A percentile compares a stretch with the other conserved stretches of the same genome.
Evolutionary conservation across 2,113 vertebrate species (phyloP).

Genomic region (Chloroceryle aenea): DNA sequence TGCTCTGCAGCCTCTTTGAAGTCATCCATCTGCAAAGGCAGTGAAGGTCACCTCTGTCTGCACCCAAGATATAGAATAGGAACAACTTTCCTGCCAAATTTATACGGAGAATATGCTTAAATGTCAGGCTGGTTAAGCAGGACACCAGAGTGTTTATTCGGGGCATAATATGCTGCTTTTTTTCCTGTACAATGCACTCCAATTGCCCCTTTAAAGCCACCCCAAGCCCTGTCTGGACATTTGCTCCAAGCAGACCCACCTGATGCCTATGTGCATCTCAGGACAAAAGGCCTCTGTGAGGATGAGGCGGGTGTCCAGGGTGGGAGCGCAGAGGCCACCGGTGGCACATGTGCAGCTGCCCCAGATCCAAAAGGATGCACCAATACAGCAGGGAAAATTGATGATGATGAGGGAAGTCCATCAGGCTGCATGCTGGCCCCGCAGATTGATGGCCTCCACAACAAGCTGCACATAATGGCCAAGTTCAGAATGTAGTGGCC

Average conservation of each 20-base stretch:
- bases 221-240: background rate
- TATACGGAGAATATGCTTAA: background rate
- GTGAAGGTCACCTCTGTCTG: background rate
- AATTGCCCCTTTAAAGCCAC: background rate
- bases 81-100: background rate
- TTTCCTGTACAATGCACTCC: background rate
- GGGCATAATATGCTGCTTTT: background rate
- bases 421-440: slow-evolving; percentile 17
- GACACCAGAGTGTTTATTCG: background rate
- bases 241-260: background rate
- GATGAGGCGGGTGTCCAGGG: background rate
- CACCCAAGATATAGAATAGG: background rate
- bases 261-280: background rate
- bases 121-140: background rate
- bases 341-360: slow-evolving; percentile 44
- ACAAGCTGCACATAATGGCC: slow-evolving; percentile 55
- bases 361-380: slow-evolving; percentile 6
- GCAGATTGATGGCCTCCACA: slow-evolving; percentile 59
- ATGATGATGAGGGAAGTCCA: slow-evolving; percentile 67
- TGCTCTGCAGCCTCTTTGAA: background rate
- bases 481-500: slow-evolving; percentile 40
- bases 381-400: slow-evolving; percentile 12
- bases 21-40: background rate
- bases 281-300: slow-evolving; percentile 55
- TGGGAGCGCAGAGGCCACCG: background rate